These are phyloP conservation scores for Alloscopus bannaensis DNA, from an alignment of 2,888 invertebrate species.

Conservation along the genomic window DNA sequence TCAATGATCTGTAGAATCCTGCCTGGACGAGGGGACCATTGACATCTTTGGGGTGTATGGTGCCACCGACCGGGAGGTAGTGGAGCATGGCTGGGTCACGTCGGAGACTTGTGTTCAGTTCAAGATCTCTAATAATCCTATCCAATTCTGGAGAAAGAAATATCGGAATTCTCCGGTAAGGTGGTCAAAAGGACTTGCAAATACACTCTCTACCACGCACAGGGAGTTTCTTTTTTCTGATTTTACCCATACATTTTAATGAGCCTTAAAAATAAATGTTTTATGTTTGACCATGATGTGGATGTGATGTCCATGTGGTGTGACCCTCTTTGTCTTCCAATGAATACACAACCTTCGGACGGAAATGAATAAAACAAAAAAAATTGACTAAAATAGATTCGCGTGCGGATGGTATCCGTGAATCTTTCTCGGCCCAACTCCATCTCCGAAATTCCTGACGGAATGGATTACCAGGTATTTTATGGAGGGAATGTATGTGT, in stretches of 20 bases:
- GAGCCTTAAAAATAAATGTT: constrained; percentile 17
- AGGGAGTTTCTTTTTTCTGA: constrained; percentile 16
- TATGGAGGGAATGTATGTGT: neutral
- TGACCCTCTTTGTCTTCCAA: too few relatives aligned
- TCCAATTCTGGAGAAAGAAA: constrained; percentile 83
- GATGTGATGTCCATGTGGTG: constrained; percentile 6
- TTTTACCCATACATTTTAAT: constrained; percentile 2
- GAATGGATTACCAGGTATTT: constrained; percentile 68
- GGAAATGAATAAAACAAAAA: neutral
- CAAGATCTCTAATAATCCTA: constrained; percentile 85
- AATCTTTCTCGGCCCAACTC: constrained; percentile 77
- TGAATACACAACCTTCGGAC: neutral
- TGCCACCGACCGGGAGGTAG: constrained; percentile 75
- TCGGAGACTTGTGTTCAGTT: constrained; percentile 89
- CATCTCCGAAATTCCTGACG: constrained; percentile 73
- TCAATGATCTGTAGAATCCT: constrained; percentile 41
- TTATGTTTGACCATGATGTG: constrained; percentile 8
- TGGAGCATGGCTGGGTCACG: constrained; percentile 90
- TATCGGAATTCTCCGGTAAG: constrained; percentile 65
- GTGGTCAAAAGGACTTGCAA: constrained; percentile 5
- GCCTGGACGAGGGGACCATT: constrained; percentile 66
- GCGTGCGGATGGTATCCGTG: constrained; percentile 82
- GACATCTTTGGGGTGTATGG: constrained; percentile 81
- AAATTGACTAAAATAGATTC: constrained; percentile 73
- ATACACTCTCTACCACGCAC: neutral